phyloP scores from a whole-genome alignment of 92 coral and sea anemone genomes.

The Phenganax marumi region DNA sequence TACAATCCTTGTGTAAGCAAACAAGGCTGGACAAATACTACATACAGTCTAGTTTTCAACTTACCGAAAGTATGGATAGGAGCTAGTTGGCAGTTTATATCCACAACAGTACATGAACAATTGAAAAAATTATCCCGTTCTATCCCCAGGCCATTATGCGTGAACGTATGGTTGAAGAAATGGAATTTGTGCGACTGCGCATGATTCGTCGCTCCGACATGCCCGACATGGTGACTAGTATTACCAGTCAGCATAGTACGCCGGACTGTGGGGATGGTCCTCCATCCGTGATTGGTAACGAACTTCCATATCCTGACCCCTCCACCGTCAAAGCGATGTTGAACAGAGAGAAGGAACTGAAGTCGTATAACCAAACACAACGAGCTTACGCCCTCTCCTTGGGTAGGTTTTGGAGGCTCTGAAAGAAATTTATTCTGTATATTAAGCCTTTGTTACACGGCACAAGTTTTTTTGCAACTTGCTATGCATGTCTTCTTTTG shows the following conservation, averaged over 20 bases:
- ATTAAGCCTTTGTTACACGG: too few relatives aligned
- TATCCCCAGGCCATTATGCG: constrained; percentile 70
- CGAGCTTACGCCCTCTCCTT: constrained; percentile 39
- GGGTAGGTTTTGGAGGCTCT: constrained; percentile 9
- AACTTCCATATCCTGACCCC: constrained; percentile 51
- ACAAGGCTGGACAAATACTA: too few relatives aligned
- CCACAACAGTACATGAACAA: too few relatives aligned
- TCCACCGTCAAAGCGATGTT: constrained; percentile 49
- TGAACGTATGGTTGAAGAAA: constrained; percentile 80
- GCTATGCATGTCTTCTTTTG: too few relatives aligned
- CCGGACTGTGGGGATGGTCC: constrained; percentile 33
- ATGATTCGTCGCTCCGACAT: constrained; percentile 78
- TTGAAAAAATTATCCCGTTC: neutral
- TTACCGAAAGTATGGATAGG: too few relatives aligned
- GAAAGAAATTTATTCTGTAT: too few relatives aligned
- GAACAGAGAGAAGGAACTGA: constrained; percentile 56
- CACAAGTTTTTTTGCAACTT: too few relatives aligned
- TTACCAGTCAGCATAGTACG: constrained; percentile 26
- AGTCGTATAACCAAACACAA: constrained; percentile 33
- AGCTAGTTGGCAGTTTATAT: too few relatives aligned
- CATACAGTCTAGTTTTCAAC: too few relatives aligned
- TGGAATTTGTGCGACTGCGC: constrained; percentile 74
- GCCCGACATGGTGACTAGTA: constrained; percentile 87
- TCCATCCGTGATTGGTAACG: constrained; percentile 48
- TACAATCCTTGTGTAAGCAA: neutral